Conservation (phyloP, 2,888 invertebrate genomes). For the Mesochorus sp. region DNA sequence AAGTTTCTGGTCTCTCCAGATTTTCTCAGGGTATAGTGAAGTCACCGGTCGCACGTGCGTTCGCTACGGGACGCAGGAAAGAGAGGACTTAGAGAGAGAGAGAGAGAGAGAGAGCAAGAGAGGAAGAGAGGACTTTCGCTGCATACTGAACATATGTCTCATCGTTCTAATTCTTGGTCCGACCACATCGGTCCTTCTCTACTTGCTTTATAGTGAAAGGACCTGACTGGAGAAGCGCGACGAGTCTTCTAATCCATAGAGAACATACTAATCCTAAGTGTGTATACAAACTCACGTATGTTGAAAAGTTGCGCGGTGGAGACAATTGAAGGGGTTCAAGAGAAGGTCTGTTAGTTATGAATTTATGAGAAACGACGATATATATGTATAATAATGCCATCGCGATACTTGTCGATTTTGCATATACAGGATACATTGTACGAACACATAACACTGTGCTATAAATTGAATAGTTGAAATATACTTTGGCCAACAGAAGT, state of each 20-base stretch:
- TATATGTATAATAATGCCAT: background rate
- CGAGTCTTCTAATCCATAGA: background rate
- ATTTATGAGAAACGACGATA: slow-evolving; percentile 8
- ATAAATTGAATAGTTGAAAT: too few species aligned
- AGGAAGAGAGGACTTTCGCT: background rate
- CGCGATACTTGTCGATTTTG: background rate
- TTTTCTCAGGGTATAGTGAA: slow-evolving; percentile 16
- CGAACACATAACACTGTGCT: too few species aligned
- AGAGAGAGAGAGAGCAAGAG: background rate
- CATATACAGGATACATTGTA: too few species aligned
- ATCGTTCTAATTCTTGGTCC: slow-evolving; percentile 20
- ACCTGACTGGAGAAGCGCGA: background rate
- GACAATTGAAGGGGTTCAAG: slow-evolving; percentile 4
- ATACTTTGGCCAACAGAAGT: too few species aligned
- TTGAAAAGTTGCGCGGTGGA: slow-evolving; percentile 20
- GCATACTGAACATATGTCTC: background rate
- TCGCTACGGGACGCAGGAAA: slow-evolving; percentile 4
- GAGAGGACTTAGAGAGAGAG: background rate
- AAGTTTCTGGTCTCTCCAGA: slow-evolving; percentile 48
- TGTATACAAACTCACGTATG: background rate
- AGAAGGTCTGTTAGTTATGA: background rate
- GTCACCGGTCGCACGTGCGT: slow-evolving; percentile 48
- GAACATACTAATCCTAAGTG: background rate
- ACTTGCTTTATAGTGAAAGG: background rate
- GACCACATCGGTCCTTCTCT: slow-evolving; percentile 36